Evolutionary conservation across 2,888 invertebrate genomes (phyloP), one percentile per base, ranked within the genome.

Genomic region (Caenorhabditis drosophilae): DNA sequence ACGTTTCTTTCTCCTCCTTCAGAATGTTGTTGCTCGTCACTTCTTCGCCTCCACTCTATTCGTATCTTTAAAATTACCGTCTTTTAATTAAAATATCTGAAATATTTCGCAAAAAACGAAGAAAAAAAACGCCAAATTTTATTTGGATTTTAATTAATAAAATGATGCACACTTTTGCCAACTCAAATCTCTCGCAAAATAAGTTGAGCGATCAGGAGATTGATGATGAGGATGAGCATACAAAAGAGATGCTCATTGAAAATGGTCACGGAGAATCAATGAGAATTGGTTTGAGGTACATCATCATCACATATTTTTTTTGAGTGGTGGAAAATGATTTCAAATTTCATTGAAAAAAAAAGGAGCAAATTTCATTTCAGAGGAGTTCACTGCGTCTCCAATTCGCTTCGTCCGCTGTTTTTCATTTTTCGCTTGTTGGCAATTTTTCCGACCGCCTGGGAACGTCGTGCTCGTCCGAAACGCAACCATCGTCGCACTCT

Each of bases 301-400:
- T 42, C 41, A 44, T 52, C 44, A 50, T 40, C 31, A 41, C 50
- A 50, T 34, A 40, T 41, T 27, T 38, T 22, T 31, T 50, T 35
- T 46, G 16, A 16, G 20, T 18, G 23, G 50, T n/a, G n/a, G n/a
- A n/a, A n/a, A n/a, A n/a, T n/a, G n/a, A n/a, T n/a, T n/a, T n/a
- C n/a, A n/a, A n/a, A n/a, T n/a, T n/a, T n/a, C n/a, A n/a, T n/a
- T n/a, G n/a, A n/a, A n/a, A n/a, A n/a, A n/a, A n/a, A n/a, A n/a
- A n/a, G n/a, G n/a, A n/a, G n/a, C n/a, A n/a, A 52, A 52, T n/a
- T 12, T 47, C 18, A 2, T 67, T 67, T 35, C 63, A 75, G 75
- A 51, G 67, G 73, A 20, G 70, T 73, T 1, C 71, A 71, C 27
- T 72, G 73, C 48, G 69, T 75, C 15, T 75, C 75, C 15, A 69